A percentile compares a stretch with the other conserved stretches of the same genome.
Evolutionary conservation across 2,888 invertebrate genomes (phyloP).

Genomic region (Calliopum simillimum): DNA sequence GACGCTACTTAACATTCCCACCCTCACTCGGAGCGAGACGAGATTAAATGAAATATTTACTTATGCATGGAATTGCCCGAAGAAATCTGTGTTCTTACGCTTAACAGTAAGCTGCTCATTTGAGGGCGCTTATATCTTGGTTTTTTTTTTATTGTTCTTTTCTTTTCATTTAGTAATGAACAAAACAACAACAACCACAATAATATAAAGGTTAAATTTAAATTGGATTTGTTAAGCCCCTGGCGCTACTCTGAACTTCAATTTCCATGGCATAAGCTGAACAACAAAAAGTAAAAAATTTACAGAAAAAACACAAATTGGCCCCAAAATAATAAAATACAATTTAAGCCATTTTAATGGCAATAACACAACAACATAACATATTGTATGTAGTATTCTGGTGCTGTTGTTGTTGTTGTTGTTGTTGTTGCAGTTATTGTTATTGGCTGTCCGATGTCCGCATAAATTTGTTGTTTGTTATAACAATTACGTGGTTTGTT

Average conservation of each 20-base stretch:
- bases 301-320: conserved; percentile 22
- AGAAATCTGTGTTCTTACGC: not conserved
- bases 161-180: conserved; percentile 21
- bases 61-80: too few species aligned
- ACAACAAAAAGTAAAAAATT: not conserved
- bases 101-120: not conserved
- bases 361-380: conserved; percentile 21
- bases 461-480: conserved; percentile 48
- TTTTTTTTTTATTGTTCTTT: not conserved
- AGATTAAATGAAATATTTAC: too few species aligned
- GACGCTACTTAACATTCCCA: too few species aligned
- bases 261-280: not conserved
- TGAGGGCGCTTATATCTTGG: not conserved
- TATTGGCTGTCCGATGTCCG: conserved; percentile 26
- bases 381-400: not conserved
- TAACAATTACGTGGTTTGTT: conserved; percentile 49
- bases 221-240: conserved; percentile 51
- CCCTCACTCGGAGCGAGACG: too few species aligned
- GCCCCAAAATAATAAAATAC: conserved; percentile 43
- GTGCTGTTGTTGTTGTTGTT: conserved; percentile 1
- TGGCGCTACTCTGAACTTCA: conserved; percentile 42
- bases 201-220: conserved; percentile 37
- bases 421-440: conserved; percentile 11
- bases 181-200: conserved; percentile 6
- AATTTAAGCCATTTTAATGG: conserved; percentile 43